Conservation (phyloP, 1,140 invertebrate genomes). For the Charaxes varanes region DNA sequence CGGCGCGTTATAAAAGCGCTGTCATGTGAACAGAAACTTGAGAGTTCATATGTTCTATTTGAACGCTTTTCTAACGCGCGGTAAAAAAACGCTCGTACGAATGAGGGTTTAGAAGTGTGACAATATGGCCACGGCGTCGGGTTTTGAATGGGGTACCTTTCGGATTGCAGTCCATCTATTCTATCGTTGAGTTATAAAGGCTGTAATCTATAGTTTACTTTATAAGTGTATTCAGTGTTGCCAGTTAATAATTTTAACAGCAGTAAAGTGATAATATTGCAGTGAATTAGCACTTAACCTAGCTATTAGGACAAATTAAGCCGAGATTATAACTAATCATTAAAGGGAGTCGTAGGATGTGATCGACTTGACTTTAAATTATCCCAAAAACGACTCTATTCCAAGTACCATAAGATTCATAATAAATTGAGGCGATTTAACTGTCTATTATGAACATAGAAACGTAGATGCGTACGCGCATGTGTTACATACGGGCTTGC, state of each 20-base stretch:
- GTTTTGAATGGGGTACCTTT: no score
- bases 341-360: conserved; percentile 8
- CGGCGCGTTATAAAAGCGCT: no score
- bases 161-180: background rate
- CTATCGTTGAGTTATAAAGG: background rate
- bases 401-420: background rate
- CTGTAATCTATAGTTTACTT: no score
- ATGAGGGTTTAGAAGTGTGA: no score
- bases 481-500: conserved; percentile 2
- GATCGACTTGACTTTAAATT: background rate
- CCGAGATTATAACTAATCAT: conserved; percentile 23
- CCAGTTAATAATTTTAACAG: conserved; percentile 9
- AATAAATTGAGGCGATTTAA: background rate
- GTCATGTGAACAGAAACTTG: no score
- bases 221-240: background rate
- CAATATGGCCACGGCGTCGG: no score
- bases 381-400: conserved; percentile 1
- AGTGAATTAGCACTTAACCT: conserved; percentile 20
- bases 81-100: no score
- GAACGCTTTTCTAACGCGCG: no score
- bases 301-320: conserved; percentile 22
- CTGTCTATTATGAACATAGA: background rate
- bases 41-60: no score
- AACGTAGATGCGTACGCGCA: conserved; percentile 9
- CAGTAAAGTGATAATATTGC: conserved; percentile 13